phyloP scores from a whole-genome alignment of 2,888 invertebrate species.

The Trissoscelio sp. region DNA sequence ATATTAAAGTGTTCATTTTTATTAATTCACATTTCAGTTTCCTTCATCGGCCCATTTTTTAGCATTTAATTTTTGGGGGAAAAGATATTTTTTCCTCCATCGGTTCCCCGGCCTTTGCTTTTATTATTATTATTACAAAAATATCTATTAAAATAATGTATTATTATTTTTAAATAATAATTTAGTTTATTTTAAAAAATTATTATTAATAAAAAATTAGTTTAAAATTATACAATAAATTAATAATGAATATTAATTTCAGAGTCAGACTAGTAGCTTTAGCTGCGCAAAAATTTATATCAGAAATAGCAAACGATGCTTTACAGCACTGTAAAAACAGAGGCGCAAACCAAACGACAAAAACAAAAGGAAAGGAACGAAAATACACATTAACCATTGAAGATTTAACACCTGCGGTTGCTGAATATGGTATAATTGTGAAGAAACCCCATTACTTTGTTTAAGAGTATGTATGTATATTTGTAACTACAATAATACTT shows the following conservation, averaged over 20 bases:
- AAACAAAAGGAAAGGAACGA: slow-evolving; percentile 87
- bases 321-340: slow-evolving; percentile 98
- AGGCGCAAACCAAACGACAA: slow-evolving; percentile 81
- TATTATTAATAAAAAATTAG: neutral
- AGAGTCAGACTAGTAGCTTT: slow-evolving; percentile 95
- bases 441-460: slow-evolving; percentile 97
- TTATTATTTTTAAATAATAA: too few relatives aligned
- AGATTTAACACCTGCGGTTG: slow-evolving; percentile 95
- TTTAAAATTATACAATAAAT: slow-evolving; percentile 13
- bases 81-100: too few relatives aligned
- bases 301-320: slow-evolving; percentile 98
- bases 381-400: slow-evolving; percentile 97
- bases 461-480: too few relatives aligned
- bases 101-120: too few relatives aligned
- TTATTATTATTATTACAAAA: too few relatives aligned
- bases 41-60: too few relatives aligned
- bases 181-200: too few relatives aligned
- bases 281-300: slow-evolving; percentile 98
- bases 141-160: too few relatives aligned
- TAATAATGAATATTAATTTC: slow-evolving; percentile 74
- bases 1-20: too few relatives aligned
- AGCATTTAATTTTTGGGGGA: too few relatives aligned
- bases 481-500: too few relatives aligned
- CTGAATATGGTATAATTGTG: slow-evolving; percentile 97
- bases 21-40: too few relatives aligned